A percentile compares a stretch with the other conserved stretches of the same genome.
These are phyloP conservation scores for Vicugna pacos DNA, from an alignment of 2,113 vertebrate species.

Conservation along the genomic window DNA sequence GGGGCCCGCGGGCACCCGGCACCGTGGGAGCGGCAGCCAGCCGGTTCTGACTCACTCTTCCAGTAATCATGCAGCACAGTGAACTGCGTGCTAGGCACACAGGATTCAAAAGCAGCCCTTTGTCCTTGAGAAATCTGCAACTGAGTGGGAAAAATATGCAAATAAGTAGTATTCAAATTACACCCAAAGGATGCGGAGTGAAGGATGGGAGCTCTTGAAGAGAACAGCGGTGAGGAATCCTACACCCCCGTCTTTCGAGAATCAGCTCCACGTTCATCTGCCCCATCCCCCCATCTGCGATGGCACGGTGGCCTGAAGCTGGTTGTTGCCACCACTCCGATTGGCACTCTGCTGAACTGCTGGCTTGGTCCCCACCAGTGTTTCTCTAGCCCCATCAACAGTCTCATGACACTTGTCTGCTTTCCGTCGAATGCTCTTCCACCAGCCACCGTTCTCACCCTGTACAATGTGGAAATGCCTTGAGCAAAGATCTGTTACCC, in stretches of 20 bases:
- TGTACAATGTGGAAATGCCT: neutral
- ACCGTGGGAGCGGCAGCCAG: neutral
- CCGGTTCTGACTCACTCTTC: neutral
- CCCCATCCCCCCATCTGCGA: neutral
- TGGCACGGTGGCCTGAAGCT: neutral
- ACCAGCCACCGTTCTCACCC: neutral
- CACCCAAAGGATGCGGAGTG: neutral
- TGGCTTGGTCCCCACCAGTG: no score
- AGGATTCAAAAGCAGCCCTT: neutral
- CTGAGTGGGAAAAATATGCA: neutral
- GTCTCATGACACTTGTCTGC: neutral
- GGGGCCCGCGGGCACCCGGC: no score
- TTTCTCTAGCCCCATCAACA: neutral
- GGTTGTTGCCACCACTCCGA: neutral
- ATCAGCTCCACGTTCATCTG: neutral
- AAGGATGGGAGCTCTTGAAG: neutral
- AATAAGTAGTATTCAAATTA: neutral
- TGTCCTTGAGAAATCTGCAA: neutral
- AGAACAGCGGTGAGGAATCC: neutral
- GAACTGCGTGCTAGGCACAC: neutral
- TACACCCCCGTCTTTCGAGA: no score
- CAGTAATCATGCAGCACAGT: neutral
- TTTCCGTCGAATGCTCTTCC: neutral
- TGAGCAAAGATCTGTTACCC: neutral
- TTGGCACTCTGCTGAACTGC: neutral